Conservation (phyloP, 2,888 invertebrate species). For the Autographa pulchrina region DNA sequence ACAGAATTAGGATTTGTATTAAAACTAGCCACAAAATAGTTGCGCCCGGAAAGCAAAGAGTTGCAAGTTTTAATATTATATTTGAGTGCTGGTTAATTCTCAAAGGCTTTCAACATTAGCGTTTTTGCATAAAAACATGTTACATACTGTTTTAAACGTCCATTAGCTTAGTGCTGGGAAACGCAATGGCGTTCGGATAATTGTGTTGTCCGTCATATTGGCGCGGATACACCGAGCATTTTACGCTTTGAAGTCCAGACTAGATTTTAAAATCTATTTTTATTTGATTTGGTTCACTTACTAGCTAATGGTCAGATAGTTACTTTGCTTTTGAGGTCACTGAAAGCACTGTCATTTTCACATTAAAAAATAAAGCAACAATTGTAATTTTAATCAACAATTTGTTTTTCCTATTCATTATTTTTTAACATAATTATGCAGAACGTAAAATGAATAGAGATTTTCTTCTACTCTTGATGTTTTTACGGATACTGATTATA, state of each 20-base stretch:
- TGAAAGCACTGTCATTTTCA: no score
- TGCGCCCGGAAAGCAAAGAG: conserved; percentile 45
- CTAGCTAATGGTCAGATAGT: background rate
- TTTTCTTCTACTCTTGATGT: no score
- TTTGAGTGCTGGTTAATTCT: conserved; percentile 46
- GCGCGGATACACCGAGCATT: background rate
- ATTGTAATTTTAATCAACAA: no score
- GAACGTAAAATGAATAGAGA: no score
- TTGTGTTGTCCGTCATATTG: background rate
- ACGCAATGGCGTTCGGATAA: conserved; percentile 30
- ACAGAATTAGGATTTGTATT: conserved; percentile 1
- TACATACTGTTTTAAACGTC: conserved; percentile 50
- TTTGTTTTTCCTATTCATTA: no score
- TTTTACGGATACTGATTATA: no score
- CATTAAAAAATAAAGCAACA: no score
- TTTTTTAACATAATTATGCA: no score
- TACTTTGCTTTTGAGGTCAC: no score
- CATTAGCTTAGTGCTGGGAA: conserved; percentile 40
- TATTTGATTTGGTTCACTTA: background rate
- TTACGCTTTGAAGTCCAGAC: background rate
- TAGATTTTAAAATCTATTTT: background rate
- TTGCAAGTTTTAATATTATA: conserved; percentile 34
- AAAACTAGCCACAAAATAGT: conserved; percentile 19
- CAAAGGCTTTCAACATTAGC: conserved; percentile 63
- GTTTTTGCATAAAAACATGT: conserved; percentile 64